Evolutionary conservation across 2,888 invertebrate genomes (phyloP).

Genomic region (Agriopis marginaria): DNA sequence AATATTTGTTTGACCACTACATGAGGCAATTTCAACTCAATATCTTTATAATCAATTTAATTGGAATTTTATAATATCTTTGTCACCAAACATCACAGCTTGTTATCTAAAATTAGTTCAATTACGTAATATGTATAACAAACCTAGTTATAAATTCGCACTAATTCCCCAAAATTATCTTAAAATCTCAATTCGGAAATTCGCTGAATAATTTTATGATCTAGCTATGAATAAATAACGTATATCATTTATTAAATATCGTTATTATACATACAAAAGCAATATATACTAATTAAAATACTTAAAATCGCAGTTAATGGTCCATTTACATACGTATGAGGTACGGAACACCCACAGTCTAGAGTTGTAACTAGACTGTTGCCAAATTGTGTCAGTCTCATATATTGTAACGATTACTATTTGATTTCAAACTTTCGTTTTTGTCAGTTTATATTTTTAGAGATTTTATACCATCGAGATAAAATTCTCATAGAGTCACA

Average conservation of each 20-base stretch:
- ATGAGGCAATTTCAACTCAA: too few relatives aligned
- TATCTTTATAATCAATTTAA: too few relatives aligned
- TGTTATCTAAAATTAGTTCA: constrained; percentile 3
- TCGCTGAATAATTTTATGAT: constrained; percentile 27
- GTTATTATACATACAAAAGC: constrained; percentile 44
- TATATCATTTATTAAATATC: constrained; percentile 30
- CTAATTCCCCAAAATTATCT: constrained; percentile 13
- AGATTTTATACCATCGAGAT: too few relatives aligned
- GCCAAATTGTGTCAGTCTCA: constrained; percentile 32
- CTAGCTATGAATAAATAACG: constrained; percentile 29
- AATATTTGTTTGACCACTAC: too few relatives aligned
- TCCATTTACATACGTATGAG: constrained; percentile 54
- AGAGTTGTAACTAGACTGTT: constrained; percentile 20
- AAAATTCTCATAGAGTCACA: too few relatives aligned
- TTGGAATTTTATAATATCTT: background rate
- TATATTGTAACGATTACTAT: constrained; percentile 23
- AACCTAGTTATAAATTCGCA: constrained; percentile 9
- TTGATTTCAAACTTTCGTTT: constrained; percentile 28
- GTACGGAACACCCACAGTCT: constrained; percentile 49
- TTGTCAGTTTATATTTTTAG: constrained; percentile 12
- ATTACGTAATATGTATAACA: constrained; percentile 13
- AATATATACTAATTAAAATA: constrained; percentile 56
- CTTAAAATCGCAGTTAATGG: constrained; percentile 47
- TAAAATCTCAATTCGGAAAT: constrained; percentile 24
- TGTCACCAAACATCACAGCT: background rate